These are phyloP conservation scores for Tipula helvola DNA, from an alignment of 2,888 invertebrate species.

Conservation along the genomic window DNA sequence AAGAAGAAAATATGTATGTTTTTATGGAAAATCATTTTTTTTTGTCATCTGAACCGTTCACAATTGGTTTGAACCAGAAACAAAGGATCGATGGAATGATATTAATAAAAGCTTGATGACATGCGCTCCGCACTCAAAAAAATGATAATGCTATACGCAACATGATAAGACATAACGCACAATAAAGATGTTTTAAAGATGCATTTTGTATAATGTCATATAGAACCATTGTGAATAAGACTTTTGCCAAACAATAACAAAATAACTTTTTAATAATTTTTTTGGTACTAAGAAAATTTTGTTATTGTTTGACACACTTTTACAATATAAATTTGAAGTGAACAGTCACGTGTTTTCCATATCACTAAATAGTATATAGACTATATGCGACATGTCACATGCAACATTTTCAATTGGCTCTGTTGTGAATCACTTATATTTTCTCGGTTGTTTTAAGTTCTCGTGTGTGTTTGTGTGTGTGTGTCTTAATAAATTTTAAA, in stretches of 20 bases:
- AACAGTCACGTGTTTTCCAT: neutral
- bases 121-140: neutral
- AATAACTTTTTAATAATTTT: neutral
- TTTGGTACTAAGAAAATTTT: neutral
- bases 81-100: neutral
- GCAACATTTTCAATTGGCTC: neutral
- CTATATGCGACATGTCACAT: neutral
- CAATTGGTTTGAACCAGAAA: neutral
- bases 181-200: neutral
- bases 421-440: neutral
- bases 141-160: neutral
- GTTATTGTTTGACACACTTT: constrained; percentile 10
- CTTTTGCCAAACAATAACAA: neutral
- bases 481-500: neutral
- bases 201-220: neutral
- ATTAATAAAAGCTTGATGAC: neutral
- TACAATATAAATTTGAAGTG: neutral
- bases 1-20: neutral
- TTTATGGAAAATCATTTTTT: neutral
- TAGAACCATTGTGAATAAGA: neutral
- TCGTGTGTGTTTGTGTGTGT: too few species aligned
- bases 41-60: neutral
- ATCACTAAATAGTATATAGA: neutral
- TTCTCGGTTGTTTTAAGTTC: neutral
- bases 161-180: neutral